Conservation (phyloP, 2,888 invertebrate species). For the Apeira syringaria region DNA sequence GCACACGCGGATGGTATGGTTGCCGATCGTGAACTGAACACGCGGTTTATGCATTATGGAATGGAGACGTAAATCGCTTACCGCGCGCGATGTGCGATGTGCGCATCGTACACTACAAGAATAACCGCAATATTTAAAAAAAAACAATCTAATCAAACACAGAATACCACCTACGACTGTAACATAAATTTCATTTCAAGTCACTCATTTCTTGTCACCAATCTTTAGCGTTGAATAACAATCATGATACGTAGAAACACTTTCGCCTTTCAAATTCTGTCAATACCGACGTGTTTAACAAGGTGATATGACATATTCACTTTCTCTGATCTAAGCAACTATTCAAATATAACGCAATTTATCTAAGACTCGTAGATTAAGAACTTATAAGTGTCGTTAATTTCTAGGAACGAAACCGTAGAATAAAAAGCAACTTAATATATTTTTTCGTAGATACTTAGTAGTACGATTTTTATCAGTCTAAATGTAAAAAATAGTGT, state of each 20-base stretch:
- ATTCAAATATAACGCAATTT: constrained; percentile 4
- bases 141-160: too few relatives aligned
- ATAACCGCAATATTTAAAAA: too few relatives aligned
- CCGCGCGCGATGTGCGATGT: too few relatives aligned
- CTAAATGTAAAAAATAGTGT: too few relatives aligned
- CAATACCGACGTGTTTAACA: constrained; percentile 19
- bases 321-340: constrained; percentile 24
- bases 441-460: constrained; percentile 8
- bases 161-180: too few relatives aligned
- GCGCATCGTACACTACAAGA: too few relatives aligned
- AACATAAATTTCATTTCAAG: too few relatives aligned
- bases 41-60: too few relatives aligned
- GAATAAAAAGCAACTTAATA: neutral
- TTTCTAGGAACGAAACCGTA: constrained; percentile 4
- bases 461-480: neutral
- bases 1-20: too few relatives aligned
- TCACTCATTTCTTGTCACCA: neutral
- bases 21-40: too few relatives aligned
- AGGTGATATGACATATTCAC: constrained; percentile 20
- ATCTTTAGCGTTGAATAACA: constrained; percentile 7
- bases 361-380: neutral
- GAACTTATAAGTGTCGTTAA: neutral
- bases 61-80: too few relatives aligned
- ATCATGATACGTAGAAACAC: constrained; percentile 24
- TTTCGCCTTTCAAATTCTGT: constrained; percentile 26